Base-by-base conservation (phyloP, 2,797 vertebrate species). In the Poecilia wingei region DNA sequence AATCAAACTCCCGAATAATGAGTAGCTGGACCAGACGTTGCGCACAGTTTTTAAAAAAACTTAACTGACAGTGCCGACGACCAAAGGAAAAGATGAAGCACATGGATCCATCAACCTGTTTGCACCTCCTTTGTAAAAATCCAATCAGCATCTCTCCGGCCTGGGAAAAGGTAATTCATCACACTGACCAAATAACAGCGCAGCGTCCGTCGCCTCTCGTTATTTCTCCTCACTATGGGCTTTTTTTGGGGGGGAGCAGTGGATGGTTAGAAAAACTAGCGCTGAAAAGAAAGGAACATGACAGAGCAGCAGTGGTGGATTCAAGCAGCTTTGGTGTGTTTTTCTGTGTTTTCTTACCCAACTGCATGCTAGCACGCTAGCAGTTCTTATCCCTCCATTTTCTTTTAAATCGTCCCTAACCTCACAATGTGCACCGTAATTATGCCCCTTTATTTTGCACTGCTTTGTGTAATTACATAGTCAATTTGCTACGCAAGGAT, bases 381-480 rank as follows among this genome's bases (percentile, higher is more conserved):
- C 18, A 2, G 45, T 86, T 84, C 82, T 74, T 74, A 82, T 75
- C 74, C 79, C 77, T 47, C 55, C 70, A 45, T 79, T 80, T n/a
- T 39, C 36, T 43, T 33, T 31, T 71, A 25, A 57, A 61, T 33
- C 74, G 22, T 72, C 68, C 6, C 74, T 84, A 74, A 86, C 82
- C 79, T 77, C 69, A 49, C 64, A 55, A 70, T 69, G 74, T 45
- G 36, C 68, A 59, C 55, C 72, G 72, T 88, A 89, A 94, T 93
- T 87, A 89, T 83, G 82, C 75, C 80, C 78, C 79, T 80, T 76
- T 83, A 72, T 87, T 87, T 92, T 88, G 86, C 76, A 75, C 80
- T 8, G 12, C 72, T 12, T 84, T 74, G 33, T 76, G 87, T 91
- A 90, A 92, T 92, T 90, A 90, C 74, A n/a, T 84, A 86, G 85